Conservation (phyloP, 2,888 invertebrate genomes). For the Phanerotoma sp. region DNA sequence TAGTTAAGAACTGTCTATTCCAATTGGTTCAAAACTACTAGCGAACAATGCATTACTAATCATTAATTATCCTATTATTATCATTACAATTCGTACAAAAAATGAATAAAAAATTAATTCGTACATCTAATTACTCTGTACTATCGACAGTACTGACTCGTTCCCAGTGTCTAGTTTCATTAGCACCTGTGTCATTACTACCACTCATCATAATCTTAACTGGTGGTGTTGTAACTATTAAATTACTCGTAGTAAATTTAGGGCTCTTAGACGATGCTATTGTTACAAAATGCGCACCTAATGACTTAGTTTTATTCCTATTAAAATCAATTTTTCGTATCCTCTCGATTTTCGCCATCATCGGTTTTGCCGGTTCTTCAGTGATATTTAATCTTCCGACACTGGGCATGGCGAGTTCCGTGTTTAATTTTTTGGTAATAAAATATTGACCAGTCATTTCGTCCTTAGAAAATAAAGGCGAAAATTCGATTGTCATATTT, state of each 20-base stretch:
- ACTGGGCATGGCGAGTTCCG: conserved; percentile 5
- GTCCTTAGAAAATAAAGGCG: conserved; percentile 7
- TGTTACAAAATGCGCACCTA: not conserved
- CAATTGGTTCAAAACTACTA: too few relatives aligned
- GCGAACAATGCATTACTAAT: too few relatives aligned
- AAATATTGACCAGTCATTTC: conserved; percentile 15
- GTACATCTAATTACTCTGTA: not conserved
- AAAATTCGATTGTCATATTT: conserved; percentile 2
- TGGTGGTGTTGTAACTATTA: not conserved
- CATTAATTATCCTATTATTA: not conserved
- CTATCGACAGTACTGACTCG: conserved; percentile 5
- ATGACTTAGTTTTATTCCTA: not conserved
- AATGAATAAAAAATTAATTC: too few relatives aligned
- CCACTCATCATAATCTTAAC: conserved; percentile 1
- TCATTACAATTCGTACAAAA: not conserved
- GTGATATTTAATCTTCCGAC: not conserved
- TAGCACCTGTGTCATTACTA: conserved; percentile 8
- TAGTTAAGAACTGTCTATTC: too few relatives aligned
- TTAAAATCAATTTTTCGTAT: not conserved
- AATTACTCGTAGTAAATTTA: not conserved
- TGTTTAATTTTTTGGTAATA: conserved; percentile 21
- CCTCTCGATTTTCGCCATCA: conserved; percentile 18
- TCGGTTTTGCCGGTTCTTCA: not conserved
- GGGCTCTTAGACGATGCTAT: not conserved
- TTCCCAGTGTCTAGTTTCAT: conserved; percentile 11